Conservation (phyloP, 2,888 invertebrate genomes). For the Onthophagus sagittarius region DNA sequence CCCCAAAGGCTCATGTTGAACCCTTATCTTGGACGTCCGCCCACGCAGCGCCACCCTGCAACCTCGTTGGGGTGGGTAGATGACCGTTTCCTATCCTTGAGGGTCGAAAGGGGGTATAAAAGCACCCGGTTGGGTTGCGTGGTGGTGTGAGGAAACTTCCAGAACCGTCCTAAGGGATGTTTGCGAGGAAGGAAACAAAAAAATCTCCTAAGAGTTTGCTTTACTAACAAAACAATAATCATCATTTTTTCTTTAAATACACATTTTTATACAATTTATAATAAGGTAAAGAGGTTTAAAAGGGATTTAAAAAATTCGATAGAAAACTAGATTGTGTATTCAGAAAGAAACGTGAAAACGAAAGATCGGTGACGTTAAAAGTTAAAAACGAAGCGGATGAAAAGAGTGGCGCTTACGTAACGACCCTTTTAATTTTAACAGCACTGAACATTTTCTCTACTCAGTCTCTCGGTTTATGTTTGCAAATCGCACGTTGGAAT, state of each 20-base stretch:
- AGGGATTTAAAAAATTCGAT: not conserved
- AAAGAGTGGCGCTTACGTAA: not conserved
- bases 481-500: not conserved
- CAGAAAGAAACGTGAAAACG: too few species aligned
- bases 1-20: conserved; percentile 35
- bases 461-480: not conserved
- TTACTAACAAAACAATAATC: too few species aligned
- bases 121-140: conserved; percentile 14
- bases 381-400: not conserved
- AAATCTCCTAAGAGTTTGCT: not conserved
- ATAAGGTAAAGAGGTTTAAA: not conserved
- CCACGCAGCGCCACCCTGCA: conserved; percentile 24
- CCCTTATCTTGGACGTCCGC: conserved; percentile 38
- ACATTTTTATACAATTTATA: too few species aligned
- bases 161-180: conserved; percentile 1
- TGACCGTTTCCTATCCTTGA: conserved; percentile 36
- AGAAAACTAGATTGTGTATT: not conserved
- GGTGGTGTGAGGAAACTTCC: conserved; percentile 21
- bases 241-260: too few species aligned
- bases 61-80: conserved; percentile 26
- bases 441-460: not conserved
- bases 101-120: conserved; percentile 32
- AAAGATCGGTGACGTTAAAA: too few species aligned
- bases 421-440: not conserved
- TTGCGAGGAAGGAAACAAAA: not conserved